These are phyloP conservation scores for Zophobas atratus DNA, from an alignment of 1,140 invertebrate species.

Conservation along the genomic window DNA sequence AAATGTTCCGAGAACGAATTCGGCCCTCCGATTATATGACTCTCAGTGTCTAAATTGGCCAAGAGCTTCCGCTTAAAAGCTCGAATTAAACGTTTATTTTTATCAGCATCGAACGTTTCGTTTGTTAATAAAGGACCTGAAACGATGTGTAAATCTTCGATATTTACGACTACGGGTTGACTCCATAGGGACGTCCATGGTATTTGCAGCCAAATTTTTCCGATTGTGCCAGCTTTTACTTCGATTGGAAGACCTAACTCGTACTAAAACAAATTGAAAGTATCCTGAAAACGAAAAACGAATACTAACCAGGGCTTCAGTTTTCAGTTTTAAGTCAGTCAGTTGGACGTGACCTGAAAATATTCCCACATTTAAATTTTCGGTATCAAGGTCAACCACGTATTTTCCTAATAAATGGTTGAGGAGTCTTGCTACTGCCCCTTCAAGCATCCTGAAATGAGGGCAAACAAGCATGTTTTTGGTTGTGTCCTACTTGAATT, in stretches of 20 bases:
- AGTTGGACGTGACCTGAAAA: conserved; percentile 86
- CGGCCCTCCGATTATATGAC: conserved; percentile 70
- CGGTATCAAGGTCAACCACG: conserved; percentile 85
- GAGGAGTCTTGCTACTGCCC: conserved; percentile 82
- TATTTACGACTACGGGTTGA: conserved; percentile 77
- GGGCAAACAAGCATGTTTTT: no score
- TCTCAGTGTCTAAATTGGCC: conserved; percentile 70
- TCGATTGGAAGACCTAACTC: conserved; percentile 86
- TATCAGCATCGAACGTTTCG: conserved; percentile 80
- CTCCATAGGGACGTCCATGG: conserved; percentile 84
- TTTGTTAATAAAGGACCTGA: conserved; percentile 81
- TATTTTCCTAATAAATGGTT: conserved; percentile 87
- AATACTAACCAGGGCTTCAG: conserved; percentile 83
- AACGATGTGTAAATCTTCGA: conserved; percentile 85
- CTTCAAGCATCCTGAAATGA: conserved; percentile 79
- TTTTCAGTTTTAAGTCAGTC: conserved; percentile 82
- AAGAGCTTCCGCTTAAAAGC: conserved; percentile 80
- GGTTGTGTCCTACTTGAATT: no score
- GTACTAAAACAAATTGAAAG: conserved; percentile 73
- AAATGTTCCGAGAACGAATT: conserved; percentile 80
- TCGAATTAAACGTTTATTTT: conserved; percentile 80
- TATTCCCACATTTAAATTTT: conserved; percentile 87
- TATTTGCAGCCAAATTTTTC: conserved; percentile 82
- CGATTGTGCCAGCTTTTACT: conserved; percentile 84
- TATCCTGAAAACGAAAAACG: conserved; percentile 6